Percentiles rank a stretch among this genome's conserved stretches.
These are phyloP conservation scores for Drosophila navojoa DNA, from an alignment of 1,140 invertebrate species.

Conservation along the genomic window DNA sequence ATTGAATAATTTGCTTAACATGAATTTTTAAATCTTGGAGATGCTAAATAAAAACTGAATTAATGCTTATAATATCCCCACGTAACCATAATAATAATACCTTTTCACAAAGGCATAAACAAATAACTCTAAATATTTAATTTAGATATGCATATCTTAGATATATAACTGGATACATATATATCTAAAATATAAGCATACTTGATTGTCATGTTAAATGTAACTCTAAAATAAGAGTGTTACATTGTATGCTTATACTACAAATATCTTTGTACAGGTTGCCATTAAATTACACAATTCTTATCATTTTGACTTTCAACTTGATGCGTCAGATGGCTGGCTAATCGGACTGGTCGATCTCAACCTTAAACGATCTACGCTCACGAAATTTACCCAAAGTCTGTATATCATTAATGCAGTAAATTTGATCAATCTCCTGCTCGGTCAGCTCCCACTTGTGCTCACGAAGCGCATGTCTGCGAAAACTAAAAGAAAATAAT, in stretches of 20 bases:
- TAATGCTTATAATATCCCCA: constrained; percentile 3
- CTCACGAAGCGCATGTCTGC: constrained; percentile 43
- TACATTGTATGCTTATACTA: constrained; percentile 3
- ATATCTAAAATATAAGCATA: not conserved
- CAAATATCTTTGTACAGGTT: constrained; percentile 27
- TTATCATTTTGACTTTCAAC: not conserved
- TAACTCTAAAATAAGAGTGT: constrained; percentile 1
- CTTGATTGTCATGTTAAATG: not conserved
- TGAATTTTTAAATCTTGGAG: not conserved
- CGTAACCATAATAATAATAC: constrained; percentile 1
- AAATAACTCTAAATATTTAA: not conserved
- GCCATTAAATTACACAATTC: constrained; percentile 9
- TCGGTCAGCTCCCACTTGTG: constrained; percentile 55
- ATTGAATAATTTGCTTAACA: constrained; percentile 15
- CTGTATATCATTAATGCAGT: constrained; percentile 4
- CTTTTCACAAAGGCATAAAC: constrained; percentile 7
- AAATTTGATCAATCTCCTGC: constrained; percentile 41
- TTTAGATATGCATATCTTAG: not conserved
- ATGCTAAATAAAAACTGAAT: not conserved
- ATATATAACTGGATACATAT: constrained; percentile 1
- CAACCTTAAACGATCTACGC: constrained; percentile 1
- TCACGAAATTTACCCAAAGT: not conserved
- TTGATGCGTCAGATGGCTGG: constrained; percentile 10
- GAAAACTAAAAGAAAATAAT: constrained; percentile 39
- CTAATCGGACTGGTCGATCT: constrained; percentile 22